phyloP scores from a whole-genome alignment of 2,888 invertebrate genomes.

The Tenthredo livida region DNA sequence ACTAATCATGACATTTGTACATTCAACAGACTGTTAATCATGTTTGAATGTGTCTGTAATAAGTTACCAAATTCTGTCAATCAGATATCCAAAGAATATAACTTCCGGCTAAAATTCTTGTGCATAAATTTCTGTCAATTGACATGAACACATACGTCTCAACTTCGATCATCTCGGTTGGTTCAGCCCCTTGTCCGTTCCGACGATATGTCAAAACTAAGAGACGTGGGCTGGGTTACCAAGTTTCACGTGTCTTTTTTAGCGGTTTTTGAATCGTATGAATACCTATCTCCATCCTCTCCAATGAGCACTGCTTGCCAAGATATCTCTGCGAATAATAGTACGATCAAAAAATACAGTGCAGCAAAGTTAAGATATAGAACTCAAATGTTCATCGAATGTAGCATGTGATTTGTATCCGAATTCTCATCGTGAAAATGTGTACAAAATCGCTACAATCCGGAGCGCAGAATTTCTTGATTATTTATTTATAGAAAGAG shows the following conservation, averaged over 20 bases:
- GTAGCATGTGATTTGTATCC: background rate
- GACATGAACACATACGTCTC: background rate
- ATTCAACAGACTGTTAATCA: background rate
- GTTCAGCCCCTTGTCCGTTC: slow-evolving; percentile 29
- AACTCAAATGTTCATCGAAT: background rate
- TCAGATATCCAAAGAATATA: background rate
- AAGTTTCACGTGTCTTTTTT: slow-evolving; percentile 12
- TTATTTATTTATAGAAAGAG: slow-evolving; percentile 40
- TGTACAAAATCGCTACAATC: background rate
- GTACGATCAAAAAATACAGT: background rate
- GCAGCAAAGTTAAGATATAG: background rate
- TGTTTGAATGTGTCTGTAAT: background rate
- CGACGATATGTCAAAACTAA: slow-evolving; percentile 14
- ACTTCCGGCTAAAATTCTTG: background rate
- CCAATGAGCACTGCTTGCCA: too few relatives aligned
- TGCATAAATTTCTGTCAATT: background rate
- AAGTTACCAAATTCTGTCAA: background rate
- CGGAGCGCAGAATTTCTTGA: background rate
- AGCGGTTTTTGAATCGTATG: background rate
- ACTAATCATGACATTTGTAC: slow-evolving; percentile 5
- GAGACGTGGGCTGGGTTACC: slow-evolving; percentile 27
- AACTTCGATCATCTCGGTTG: slow-evolving; percentile 13
- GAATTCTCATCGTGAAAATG: background rate
- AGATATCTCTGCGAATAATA: background rate
- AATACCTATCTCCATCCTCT: background rate